phyloP scores from a whole-genome alignment of 2,888 invertebrate species.

The Neoscelio sp. region DNA sequence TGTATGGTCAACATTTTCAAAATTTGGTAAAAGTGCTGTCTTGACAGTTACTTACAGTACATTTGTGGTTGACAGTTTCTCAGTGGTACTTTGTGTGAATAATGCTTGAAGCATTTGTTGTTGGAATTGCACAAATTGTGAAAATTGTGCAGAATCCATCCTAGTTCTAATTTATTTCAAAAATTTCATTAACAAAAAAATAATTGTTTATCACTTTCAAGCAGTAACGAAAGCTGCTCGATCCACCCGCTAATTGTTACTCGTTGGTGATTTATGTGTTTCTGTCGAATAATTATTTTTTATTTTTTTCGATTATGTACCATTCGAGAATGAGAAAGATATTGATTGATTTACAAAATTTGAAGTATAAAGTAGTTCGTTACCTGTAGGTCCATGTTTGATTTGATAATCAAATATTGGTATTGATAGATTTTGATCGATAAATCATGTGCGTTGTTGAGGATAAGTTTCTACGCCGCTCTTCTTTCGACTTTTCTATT shows the following conservation, averaged over 20 bases:
- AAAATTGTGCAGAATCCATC: conserved; percentile 1
- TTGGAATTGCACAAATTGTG: conserved; percentile 21
- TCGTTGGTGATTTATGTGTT: conserved; percentile 4
- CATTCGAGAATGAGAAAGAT: no score
- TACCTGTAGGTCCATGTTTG: no score
- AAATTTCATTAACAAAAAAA: no score
- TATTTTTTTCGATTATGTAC: no score
- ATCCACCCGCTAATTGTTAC: conserved; percentile 19
- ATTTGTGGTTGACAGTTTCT: not conserved
- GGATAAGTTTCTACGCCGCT: no score
- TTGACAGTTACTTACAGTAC: conserved; percentile 2
- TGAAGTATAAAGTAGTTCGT: no score
- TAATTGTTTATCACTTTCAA: conserved; percentile 2
- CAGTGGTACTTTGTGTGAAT: not conserved
- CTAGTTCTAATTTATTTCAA: not conserved
- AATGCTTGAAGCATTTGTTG: conserved; percentile 6
- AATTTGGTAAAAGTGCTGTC: conserved; percentile 32
- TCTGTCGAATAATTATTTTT: no score
- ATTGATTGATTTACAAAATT: no score
- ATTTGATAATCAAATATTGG: no score
- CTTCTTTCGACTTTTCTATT: not conserved
- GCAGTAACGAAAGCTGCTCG: conserved; percentile 14
- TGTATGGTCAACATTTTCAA: conserved; percentile 30
- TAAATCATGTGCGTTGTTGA: no score
- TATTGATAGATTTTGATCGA: no score